Base-by-base conservation (phyloP, 2,888 invertebrate species). In the Megalurothrips usitatus region DNA sequence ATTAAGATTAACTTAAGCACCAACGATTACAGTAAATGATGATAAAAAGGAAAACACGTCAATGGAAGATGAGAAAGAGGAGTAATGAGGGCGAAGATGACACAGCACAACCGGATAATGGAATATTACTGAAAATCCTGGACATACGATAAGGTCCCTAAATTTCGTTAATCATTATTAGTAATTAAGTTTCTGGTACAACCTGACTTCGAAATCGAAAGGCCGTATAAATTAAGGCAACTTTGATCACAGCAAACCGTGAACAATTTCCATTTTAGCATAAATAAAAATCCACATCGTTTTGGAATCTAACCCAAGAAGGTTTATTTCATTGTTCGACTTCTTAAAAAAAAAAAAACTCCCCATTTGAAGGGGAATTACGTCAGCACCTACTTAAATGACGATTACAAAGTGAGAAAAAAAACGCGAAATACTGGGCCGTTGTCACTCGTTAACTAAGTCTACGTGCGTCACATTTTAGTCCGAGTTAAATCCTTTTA, bases 101-200 rank as follows among this genome's bases (percentile, higher is more conserved):
- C 68, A 23, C 68, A 26, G 68, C 68, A 75, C 68, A 75, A 75
- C 68, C 68, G 68, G 68, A 26, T 26, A 75, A 11, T 75, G 68
- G 68, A 75, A 75, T 75, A 75, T 26, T 26, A 75, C 23, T 75
- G 68, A 75, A 26, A 26, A 26, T 75, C 12, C 17, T 58, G 26
- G 68, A 75, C 68, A 75, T 75, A 68, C 34, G 34, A 43, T 23
- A 75, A 12, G 23, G 68, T 75, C 68, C 26, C 68, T 75, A 75
- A 58, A 58, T 58, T 58, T 58, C 10, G n/a, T 75, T 4, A 26
- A 26, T 26, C 8, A 26, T 75, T 75, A 75, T 26, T 75, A 75
- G 26, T 26, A 26, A 75, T 75, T 75, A 58, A 12, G 23, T 75
- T 75, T 23, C 26, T 9, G 23, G 26, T 75, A 26, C 11, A 23